phyloP scores from a whole-genome alignment of 2,888 invertebrate genomes.

The Rhyacophila evoluta region DNA sequence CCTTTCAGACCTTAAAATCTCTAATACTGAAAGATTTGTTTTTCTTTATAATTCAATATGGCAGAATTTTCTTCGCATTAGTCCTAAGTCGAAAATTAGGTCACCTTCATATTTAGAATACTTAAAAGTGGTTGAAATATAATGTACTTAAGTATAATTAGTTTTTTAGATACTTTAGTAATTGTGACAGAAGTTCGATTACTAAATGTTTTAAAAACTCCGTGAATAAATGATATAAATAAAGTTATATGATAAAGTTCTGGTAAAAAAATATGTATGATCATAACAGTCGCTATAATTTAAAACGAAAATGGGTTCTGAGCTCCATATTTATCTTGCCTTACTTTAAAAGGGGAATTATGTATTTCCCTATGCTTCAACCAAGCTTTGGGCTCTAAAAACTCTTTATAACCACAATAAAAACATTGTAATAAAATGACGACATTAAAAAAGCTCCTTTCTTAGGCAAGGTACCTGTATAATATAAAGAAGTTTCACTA shows the following conservation, averaged over 20 bases:
- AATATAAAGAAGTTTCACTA: neutral
- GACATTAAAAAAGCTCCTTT: slow-evolving; percentile 16
- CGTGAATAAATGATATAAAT: too few relatives aligned
- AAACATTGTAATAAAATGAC: slow-evolving; percentile 24
- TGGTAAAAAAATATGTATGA: neutral
- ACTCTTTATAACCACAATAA: slow-evolving; percentile 18
- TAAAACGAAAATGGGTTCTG: neutral
- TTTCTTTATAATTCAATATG: too few relatives aligned
- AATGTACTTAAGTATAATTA: too few relatives aligned
- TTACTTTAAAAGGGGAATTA: slow-evolving; percentile 10
- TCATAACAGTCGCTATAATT: slow-evolving; percentile 4
- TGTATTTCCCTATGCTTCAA: neutral
- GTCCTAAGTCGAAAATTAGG: too few relatives aligned
- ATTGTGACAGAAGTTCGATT: too few relatives aligned
- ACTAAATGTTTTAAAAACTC: too few relatives aligned
- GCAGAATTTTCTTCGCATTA: too few relatives aligned
- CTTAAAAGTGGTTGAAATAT: too few relatives aligned
- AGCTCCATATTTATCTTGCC: slow-evolving; percentile 10
- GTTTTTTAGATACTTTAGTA: too few relatives aligned
- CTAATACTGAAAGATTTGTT: too few relatives aligned
- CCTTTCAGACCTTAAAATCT: too few relatives aligned
- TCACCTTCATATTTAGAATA: too few relatives aligned
- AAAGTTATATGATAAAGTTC: neutral
- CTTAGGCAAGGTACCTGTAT: neutral
- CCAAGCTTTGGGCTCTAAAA: slow-evolving; percentile 12